These are phyloP conservation scores for Toxotes chatareus DNA, from an alignment of 2,113 vertebrate genomes.

Conservation along the genomic window DNA sequence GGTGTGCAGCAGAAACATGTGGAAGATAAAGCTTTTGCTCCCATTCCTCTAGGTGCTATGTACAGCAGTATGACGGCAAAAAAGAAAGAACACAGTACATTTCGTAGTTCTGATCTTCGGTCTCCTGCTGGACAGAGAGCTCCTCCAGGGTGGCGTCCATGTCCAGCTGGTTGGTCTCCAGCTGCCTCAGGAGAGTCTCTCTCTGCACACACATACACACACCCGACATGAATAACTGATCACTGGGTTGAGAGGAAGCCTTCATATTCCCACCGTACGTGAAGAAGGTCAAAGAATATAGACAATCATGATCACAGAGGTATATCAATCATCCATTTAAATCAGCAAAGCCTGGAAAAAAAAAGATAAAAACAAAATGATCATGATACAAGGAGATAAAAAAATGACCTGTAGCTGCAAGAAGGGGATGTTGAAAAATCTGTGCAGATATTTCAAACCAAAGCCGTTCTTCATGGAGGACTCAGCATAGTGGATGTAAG, in stretches of 20 bases:
- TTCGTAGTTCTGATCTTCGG: slow-evolving; percentile 97
- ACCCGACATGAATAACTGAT: slow-evolving; percentile 1
- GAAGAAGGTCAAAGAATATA: background rate
- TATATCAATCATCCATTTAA: background rate
- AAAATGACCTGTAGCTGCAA: slow-evolving; percentile 93
- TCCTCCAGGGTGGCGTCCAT: slow-evolving; percentile 98
- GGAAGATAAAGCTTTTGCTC: background rate
- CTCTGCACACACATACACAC: slow-evolving; percentile 81
- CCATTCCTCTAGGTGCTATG: background rate
- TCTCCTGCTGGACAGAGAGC: slow-evolving; percentile 95
- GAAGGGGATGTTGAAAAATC: slow-evolving; percentile 99
- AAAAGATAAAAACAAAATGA: background rate
- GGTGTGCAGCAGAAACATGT: background rate
- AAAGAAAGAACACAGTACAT: slow-evolving; percentile 83
- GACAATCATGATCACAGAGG: background rate
- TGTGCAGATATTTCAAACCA: slow-evolving; percentile 96
- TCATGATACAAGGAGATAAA: background rate
- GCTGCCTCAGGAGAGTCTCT: slow-evolving; percentile 95
- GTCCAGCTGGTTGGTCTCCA: slow-evolving; percentile 98
- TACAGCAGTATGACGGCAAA: background rate
- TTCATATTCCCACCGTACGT: background rate
- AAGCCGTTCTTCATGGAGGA: slow-evolving; percentile 99
- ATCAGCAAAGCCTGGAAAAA: background rate
- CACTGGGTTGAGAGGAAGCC: background rate
- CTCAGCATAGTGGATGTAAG: slow-evolving; percentile 97